Conservation (phyloP, 1,140 invertebrate species). For the Diabrotica virgifera region DNA sequence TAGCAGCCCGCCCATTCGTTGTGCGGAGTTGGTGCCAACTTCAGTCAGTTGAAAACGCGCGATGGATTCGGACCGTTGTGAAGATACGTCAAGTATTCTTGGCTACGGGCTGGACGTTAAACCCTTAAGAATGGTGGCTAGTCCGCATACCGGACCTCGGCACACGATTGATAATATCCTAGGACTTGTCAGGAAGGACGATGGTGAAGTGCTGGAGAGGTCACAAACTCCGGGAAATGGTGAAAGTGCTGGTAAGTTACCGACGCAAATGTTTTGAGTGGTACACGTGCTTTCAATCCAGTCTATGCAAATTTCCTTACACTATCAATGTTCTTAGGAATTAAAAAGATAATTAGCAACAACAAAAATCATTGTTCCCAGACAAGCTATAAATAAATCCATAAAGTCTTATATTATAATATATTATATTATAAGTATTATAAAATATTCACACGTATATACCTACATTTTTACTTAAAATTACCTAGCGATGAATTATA, state of each 20-base stretch:
- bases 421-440: no score
- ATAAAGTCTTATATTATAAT: no score
- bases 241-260: slow-evolving; percentile 45
- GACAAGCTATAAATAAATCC: no score
- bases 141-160: slow-evolving; percentile 43
- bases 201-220: slow-evolving; percentile 38
- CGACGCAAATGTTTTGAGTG: neutral
- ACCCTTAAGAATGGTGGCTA: slow-evolving; percentile 44
- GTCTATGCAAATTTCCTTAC: neutral
- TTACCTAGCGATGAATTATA: no score
- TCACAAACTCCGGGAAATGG: slow-evolving; percentile 42
- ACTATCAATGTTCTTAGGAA: no score
- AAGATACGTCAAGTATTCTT: slow-evolving; percentile 43
- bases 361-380: no score
- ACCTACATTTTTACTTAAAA: no score
- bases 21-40: slow-evolving; percentile 31
- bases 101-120: slow-evolving; percentile 43
- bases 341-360: no score
- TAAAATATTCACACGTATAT: no score
- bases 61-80: slow-evolving; percentile 47
- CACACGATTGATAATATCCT: slow-evolving; percentile 51
- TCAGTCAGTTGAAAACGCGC: slow-evolving; percentile 44
- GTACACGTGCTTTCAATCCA: neutral
- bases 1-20: slow-evolving; percentile 33
- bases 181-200: slow-evolving; percentile 44